phyloP scores from a whole-genome alignment of 2,113 vertebrate genomes.

The Cyprinus carpio region DNA sequence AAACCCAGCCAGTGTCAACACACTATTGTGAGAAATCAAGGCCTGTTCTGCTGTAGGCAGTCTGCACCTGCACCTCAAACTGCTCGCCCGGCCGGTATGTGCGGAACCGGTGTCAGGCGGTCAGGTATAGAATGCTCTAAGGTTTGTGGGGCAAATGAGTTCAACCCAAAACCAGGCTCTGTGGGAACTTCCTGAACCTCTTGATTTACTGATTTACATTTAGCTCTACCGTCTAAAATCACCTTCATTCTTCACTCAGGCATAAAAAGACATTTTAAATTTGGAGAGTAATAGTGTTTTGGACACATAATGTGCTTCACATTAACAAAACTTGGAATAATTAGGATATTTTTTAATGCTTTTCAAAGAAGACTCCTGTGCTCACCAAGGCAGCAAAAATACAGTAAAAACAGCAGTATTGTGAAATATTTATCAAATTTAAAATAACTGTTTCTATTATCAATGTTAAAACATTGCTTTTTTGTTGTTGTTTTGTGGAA shows the following conservation, averaged over 20 bases:
- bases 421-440: neutral
- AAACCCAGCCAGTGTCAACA: slow-evolving; percentile 28
- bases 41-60: neutral
- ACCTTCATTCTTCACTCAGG: neutral
- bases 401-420: neutral
- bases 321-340: neutral
- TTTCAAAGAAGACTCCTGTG: neutral
- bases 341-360: too few relatives aligned
- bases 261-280: neutral
- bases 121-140: neutral
- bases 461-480: neutral
- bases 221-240: neutral
- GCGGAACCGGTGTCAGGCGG: neutral
- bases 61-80: neutral
- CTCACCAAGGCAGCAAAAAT: neutral
- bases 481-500: neutral
- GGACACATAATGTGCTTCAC: neutral
- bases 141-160: neutral
- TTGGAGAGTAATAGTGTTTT: neutral
- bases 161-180: neutral
- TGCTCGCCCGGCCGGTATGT: neutral
- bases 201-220: neutral
- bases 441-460: neutral
- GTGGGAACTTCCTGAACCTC: neutral
- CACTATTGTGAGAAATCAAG: slow-evolving; percentile 8